Evolutionary conservation across 2,797 vertebrate genomes (phyloP).

Genomic region (Chrosomus eos): DNA sequence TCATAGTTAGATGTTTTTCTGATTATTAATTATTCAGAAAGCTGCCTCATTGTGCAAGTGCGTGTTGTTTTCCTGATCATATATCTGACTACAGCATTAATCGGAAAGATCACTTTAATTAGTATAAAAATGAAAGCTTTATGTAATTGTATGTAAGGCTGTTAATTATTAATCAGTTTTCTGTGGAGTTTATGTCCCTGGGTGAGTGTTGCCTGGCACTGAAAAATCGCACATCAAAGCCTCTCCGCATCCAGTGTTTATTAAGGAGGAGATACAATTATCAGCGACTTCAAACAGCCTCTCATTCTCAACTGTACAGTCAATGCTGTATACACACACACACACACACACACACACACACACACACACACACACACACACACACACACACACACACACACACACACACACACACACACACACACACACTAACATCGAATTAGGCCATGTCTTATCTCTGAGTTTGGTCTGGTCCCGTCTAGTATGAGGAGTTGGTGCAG

Average conservation of each 20-base stretch:
- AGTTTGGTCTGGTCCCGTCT: constrained; percentile 60
- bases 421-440: constrained; percentile 29
- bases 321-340: background rate
- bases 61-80: background rate
- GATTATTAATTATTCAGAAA: background rate
- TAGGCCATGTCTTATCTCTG: constrained; percentile 52
- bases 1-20: background rate
- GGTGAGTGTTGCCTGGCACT: constrained; percentile 46
- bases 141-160: constrained; percentile 28
- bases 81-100: background rate
- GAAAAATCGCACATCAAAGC: constrained; percentile 60
- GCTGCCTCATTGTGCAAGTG: background rate
- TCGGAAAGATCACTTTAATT: constrained; percentile 3
- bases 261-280: constrained; percentile 69
- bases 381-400: too few relatives aligned
- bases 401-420: background rate
- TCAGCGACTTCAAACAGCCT: constrained; percentile 51
- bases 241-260: constrained; percentile 64
- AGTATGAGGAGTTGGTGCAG: constrained; percentile 86
- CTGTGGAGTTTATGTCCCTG: constrained; percentile 58
- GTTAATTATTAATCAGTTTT: constrained; percentile 38
- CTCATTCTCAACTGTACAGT: constrained; percentile 37
- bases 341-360: constrained; percentile 38
- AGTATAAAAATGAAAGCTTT: constrained; percentile 5
- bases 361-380: too few relatives aligned